Evolutionary conservation across 1,140 invertebrate genomes (phyloP), one percentile per base, ranked within the genome.

Genomic region (Drosophila equinoxialis): DNA sequence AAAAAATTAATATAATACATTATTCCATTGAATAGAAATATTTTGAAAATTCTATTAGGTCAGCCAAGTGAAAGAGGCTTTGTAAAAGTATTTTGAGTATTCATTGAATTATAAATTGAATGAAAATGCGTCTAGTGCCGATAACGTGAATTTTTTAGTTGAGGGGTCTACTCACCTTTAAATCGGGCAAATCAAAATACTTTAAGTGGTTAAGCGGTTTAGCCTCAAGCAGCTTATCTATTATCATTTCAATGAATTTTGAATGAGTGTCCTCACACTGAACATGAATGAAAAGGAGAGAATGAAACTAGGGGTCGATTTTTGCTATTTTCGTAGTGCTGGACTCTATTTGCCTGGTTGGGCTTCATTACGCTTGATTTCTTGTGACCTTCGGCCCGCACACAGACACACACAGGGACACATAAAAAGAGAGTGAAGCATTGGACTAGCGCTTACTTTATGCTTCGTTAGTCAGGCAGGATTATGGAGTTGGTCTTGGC

Each of bases 351-450:
- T 62, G 57, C 37, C 58, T 42, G 39, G 62, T 33, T 65, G 70
- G 73, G 83, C 84, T 87, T 87, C 84, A 80, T 89, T 89, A 77
- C 84, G 84, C 83, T 87, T 87, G 83, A 87, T 87, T 83, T 89
- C 83, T 74, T 74, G 66, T 73, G 78, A 41, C 62, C 71, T 71
- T 26, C 41, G 20, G 8, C 20, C 3, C 14, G 8, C 17, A 23
- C 17, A 23, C 7, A 14, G 45, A 48, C 14, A 45, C 42, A 45
- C n/a, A 45, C 42, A 45, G 3, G 14, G 66, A 74, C 68, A 57
- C 17, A 17, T 48, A 70, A 23, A 3, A 23, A 37, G 3, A 11
- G 45, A 51, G 17, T 51, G 45, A 51, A 54, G 64, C 45, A 76
- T 71, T 65, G 68, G 74, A 71, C 71, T 59, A 78, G 74, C 66